A percentile compares a stretch with the other conserved stretches of the same genome.
Evolutionary conservation across 2,888 invertebrate species (phyloP).

Genomic region (Ectobius pallidus): DNA sequence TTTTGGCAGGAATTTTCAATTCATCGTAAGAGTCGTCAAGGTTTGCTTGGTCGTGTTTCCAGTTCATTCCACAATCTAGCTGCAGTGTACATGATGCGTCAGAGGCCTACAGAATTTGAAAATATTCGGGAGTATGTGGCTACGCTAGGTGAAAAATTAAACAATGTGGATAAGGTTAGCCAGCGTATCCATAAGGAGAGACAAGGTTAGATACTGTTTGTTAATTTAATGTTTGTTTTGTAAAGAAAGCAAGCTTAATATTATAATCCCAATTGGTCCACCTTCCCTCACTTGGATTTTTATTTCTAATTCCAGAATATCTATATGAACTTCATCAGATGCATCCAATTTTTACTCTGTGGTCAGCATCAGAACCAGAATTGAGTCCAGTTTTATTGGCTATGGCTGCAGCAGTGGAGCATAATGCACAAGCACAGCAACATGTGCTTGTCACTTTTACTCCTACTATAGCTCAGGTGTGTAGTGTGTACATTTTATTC

Average conservation of each 20-base stretch:
- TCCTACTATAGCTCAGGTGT: constrained; percentile 42
- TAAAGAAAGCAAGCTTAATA: too few species aligned
- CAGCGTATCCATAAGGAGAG: constrained; percentile 68
- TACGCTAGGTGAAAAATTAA: constrained; percentile 65
- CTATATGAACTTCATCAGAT: constrained; percentile 62
- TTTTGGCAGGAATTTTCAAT: constrained; percentile 64
- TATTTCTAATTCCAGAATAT: constrained; percentile 54
- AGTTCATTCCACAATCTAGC: constrained; percentile 64
- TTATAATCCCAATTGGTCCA: not conserved
- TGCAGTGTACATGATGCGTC: constrained; percentile 61
- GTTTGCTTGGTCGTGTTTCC: constrained; percentile 61
- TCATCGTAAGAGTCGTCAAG: constrained; percentile 63
- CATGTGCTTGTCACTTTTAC: constrained; percentile 52
- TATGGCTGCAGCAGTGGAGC: constrained; percentile 59
- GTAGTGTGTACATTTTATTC: too few species aligned
- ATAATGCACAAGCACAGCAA: constrained; percentile 59
- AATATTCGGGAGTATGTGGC: constrained; percentile 66
- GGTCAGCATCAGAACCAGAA: constrained; percentile 65
- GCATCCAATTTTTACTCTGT: constrained; percentile 66
- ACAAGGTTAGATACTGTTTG: constrained; percentile 53
- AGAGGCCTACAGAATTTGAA: constrained; percentile 66
- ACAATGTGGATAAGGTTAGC: constrained; percentile 67
- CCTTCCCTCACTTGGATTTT: not conserved
- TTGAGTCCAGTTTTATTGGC: constrained; percentile 56
- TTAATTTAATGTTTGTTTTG: too few species aligned